Conservation (phyloP, 2,113 vertebrate genomes). For the Hemiscyllium ocellatum region DNA sequence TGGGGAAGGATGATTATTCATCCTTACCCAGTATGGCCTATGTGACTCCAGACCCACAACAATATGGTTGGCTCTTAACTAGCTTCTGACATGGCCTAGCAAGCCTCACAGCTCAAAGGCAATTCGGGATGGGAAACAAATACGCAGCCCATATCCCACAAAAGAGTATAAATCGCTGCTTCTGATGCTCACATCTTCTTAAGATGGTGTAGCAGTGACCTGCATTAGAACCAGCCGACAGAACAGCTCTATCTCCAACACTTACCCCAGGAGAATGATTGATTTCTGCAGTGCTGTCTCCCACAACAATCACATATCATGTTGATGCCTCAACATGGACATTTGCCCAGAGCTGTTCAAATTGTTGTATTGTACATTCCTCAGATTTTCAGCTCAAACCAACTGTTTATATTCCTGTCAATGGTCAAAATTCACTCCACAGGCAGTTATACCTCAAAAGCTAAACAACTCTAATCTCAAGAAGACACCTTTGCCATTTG, state of each 20-base stretch:
- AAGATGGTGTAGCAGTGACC: background rate
- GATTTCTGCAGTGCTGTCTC: too few species aligned
- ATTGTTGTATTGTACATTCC: background rate
- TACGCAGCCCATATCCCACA: too few species aligned
- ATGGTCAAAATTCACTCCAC: background rate
- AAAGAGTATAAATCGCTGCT: background rate
- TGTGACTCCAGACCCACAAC: too few species aligned
- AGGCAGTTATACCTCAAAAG: background rate
- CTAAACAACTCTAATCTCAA: background rate
- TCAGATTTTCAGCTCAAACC: background rate
- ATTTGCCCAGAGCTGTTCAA: background rate
- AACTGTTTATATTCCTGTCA: background rate
- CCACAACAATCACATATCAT: background rate
- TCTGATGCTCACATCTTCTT: background rate
- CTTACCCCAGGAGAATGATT: too few species aligned
- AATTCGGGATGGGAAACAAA: too few species aligned
- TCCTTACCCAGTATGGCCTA: too few species aligned
- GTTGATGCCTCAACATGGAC: background rate
- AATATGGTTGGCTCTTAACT: too few species aligned
- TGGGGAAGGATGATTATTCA: too few species aligned
- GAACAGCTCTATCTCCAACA: background rate
- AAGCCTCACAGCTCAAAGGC: too few species aligned
- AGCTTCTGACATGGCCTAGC: too few species aligned
- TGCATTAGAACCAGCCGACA: background rate
- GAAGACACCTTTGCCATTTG: background rate